Evolutionary conservation across 2,888 invertebrate genomes (phyloP).

Genomic region (Chrysodeixis includens): DNA sequence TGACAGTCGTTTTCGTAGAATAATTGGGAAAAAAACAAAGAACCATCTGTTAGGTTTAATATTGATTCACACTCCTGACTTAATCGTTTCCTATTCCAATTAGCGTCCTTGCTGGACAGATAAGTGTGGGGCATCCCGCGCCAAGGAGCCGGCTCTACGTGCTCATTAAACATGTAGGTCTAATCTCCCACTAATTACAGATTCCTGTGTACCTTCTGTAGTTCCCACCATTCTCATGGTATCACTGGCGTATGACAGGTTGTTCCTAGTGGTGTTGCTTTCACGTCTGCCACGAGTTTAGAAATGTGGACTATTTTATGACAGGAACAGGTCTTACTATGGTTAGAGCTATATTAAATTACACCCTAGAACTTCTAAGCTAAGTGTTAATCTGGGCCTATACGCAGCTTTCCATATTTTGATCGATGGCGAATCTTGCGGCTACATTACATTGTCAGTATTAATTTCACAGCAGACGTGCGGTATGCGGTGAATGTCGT

Average conservation of each 20-base stretch:
- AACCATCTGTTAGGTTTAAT: too few relatives aligned
- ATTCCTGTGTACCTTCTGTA: slow-evolving; percentile 12
- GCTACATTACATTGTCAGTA: too few relatives aligned
- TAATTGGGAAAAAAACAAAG: too few relatives aligned
- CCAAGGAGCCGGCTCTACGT: slow-evolving; percentile 7
- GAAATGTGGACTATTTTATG: background rate
- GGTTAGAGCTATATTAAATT: too few relatives aligned
- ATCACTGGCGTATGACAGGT: background rate
- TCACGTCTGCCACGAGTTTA: background rate
- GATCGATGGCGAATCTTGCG: too few relatives aligned
- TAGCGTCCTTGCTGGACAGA: slow-evolving; percentile 29
- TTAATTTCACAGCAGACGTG: too few relatives aligned
- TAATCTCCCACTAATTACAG: slow-evolving; percentile 31
- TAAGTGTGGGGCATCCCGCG: slow-evolving; percentile 24
- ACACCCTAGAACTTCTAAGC: too few relatives aligned
- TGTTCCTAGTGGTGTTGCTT: background rate
- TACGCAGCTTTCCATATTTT: too few relatives aligned
- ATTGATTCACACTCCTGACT: background rate
- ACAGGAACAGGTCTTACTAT: too few relatives aligned
- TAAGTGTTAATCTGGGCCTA: too few relatives aligned
- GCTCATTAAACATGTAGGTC: slow-evolving; percentile 38
- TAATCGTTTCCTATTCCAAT: background rate
- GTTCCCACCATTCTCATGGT: background rate
- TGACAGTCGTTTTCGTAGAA: too few relatives aligned
- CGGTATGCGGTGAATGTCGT: too few relatives aligned